Conservation (phyloP, 1,140 invertebrate genomes). For the Ditylenchus dipsaci region DNA sequence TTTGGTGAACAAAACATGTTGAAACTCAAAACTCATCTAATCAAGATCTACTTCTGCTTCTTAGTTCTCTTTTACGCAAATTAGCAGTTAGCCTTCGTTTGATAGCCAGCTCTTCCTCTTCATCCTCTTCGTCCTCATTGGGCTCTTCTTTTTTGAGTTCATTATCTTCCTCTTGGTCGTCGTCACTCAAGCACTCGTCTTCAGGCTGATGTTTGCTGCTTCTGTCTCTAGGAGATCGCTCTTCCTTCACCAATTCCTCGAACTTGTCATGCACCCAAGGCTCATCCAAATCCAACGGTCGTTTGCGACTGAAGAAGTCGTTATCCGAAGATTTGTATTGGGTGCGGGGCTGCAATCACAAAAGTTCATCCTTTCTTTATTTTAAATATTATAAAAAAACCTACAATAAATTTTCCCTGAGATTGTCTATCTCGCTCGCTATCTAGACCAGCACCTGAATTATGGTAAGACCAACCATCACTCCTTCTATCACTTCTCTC, state of each 20-base stretch:
- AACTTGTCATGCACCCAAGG: constrained; percentile 2
- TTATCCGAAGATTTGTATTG: not conserved
- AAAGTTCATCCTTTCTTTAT: not conserved
- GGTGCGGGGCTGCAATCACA: not conserved
- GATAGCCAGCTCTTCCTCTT: no score
- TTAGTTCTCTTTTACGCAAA: no score
- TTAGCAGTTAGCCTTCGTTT: no score
- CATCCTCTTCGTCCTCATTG: no score
- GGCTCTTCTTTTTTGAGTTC: no score
- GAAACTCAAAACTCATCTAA: no score
- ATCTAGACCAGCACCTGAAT: not conserved
- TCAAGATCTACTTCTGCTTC: no score
- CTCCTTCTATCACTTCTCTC: not conserved
- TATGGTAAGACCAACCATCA: not conserved
- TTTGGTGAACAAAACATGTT: no score
- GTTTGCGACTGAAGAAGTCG: not conserved
- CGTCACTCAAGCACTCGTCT: not conserved
- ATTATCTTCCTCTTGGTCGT: not conserved
- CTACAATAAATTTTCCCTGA: not conserved
- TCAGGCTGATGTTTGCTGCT: not conserved
- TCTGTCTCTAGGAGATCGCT: not conserved
- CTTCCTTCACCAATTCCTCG: not conserved
- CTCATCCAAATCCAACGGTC: not conserved
- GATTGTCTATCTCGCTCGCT: not conserved
- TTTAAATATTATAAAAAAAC: not conserved